A percentile compares a stretch with the other conserved stretches of the same genome.
Evolutionary conservation across 2,888 invertebrate species (phyloP).

Genomic region (Hofmannophila pseudospretella): DNA sequence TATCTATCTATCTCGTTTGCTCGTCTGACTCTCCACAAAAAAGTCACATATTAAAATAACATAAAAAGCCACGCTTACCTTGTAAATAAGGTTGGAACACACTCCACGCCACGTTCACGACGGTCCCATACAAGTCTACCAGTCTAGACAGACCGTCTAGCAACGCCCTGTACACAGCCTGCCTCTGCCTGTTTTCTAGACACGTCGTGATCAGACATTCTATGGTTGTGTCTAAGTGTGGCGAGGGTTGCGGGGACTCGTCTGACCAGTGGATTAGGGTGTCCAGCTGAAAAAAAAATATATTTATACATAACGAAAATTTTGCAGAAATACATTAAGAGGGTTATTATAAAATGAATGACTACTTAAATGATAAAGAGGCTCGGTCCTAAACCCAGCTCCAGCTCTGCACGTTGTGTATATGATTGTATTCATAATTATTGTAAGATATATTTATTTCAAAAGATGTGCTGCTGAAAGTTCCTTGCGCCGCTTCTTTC

Average conservation of each 20-base stretch:
- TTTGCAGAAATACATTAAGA: too few species aligned
- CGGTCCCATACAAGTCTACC: constrained; percentile 26
- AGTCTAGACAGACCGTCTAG: constrained; percentile 26
- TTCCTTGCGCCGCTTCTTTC: too few species aligned
- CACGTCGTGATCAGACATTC: constrained; percentile 31
- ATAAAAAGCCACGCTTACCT: constrained; percentile 24
- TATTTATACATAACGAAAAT: too few species aligned
- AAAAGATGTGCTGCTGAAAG: too few species aligned
- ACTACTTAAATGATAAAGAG: too few species aligned
- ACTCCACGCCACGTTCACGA: constrained; percentile 27
- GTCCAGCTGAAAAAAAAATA: constrained; percentile 26
- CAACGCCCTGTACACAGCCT: constrained; percentile 21
- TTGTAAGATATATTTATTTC: too few species aligned
- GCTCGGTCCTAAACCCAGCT: too few species aligned
- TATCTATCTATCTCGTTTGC: too few species aligned
- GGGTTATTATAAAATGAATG: too few species aligned
- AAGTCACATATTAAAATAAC: constrained; percentile 3
- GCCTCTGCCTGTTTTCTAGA: constrained; percentile 19
- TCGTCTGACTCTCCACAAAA: too few species aligned
- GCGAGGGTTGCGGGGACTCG: constrained; percentile 5
- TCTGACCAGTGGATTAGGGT: constrained; percentile 30
- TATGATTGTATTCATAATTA: too few species aligned
- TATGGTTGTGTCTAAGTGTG: constrained; percentile 20
- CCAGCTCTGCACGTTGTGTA: too few species aligned
- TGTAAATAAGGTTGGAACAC: constrained; percentile 26